Evolutionary conservation across 1,140 invertebrate species (phyloP), one percentile per base, ranked within the genome.

Genomic region (Epicauta chinensis): DNA sequence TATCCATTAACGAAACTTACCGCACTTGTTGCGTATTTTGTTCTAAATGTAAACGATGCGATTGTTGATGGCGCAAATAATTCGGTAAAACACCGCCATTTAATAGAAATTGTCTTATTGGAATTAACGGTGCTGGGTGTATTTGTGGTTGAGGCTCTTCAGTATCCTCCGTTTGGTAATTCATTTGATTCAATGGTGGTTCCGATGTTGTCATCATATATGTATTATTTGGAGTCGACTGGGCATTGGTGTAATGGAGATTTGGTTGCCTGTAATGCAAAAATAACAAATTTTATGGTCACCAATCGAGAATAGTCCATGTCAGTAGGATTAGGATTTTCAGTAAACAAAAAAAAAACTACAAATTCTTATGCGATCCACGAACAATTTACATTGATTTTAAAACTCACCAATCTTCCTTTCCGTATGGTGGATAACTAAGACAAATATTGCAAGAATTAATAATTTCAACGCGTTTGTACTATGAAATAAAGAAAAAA

Each of bases 351-450:
- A 23, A 23, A 5, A 23, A 7, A 23, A 23, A 5, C 23, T 23
- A 23, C n/a, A 23, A 5, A 48, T 45, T 38, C 45, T 13, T 38
- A 38, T 39, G 39, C 46, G 31, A 38, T 39, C 30, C 35, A 49
- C 46, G 37, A 39, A 39, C 45, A 46, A 36, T 46, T 46, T 2
- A 35, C 17, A 44, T 13, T 5, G 23, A 46, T 36, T 49, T 15
- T 16, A 43, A 36, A 66, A 78, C 76, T 79, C 72, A 79, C 77
- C 77, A 79, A 66, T 78, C 75, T 70, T 78, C 77, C 74, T 79
- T 78, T 66, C 73, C 74, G 73, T 78, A 78, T 66, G 73, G 72
- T 66, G 75, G 75, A 74, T 77, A 78, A 77, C 77, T 79, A 77
- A 70, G 71, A 64, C 67, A 49, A 29, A 49, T 37, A 38, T 48